Conservation (phyloP, 1,140 invertebrate genomes). For the Aethina tumida region DNA sequence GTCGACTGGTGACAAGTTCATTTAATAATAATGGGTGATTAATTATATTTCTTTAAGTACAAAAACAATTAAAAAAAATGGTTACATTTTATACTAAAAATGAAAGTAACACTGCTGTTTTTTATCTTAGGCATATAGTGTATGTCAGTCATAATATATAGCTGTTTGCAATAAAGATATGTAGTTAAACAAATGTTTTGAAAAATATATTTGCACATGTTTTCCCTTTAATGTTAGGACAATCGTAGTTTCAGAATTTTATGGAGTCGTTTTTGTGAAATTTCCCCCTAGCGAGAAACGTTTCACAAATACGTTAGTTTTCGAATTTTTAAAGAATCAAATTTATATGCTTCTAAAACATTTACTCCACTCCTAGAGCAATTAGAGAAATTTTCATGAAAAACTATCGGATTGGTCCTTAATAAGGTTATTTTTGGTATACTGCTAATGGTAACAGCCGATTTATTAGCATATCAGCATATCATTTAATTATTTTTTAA, state of each 20-base stretch:
- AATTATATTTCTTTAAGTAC: conserved; percentile 20
- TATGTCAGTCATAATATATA: conserved; percentile 16
- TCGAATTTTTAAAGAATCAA: not conserved
- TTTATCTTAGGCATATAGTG: conserved; percentile 13
- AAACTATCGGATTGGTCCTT: too few species aligned
- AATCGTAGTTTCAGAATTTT: conserved; percentile 8
- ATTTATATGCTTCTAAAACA: conserved; percentile 3
- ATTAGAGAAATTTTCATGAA: conserved; percentile 1
- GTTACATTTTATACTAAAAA: conserved; percentile 15
- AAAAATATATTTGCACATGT: conserved; percentile 14
- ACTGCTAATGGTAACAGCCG: too few species aligned
- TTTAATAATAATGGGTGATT: conserved; percentile 14
- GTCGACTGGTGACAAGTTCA: conserved; percentile 6
- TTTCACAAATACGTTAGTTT: conserved; percentile 1
- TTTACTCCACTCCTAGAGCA: conserved; percentile 5
- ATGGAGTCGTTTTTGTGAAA: too few species aligned
- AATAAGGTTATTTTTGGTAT: too few species aligned
- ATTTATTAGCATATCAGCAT: not conserved
- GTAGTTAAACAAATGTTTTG: conserved; percentile 10
- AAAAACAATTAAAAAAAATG: conserved; percentile 16
- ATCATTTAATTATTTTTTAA: conserved; percentile 3
- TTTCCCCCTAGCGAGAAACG: not conserved
- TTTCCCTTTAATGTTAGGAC: conserved; percentile 15
- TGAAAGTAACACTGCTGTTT: conserved; percentile 19
- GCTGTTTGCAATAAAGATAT: conserved; percentile 16